Conservation (phyloP, 2,888 invertebrate genomes). For the Schizotus pectinicornis region DNA sequence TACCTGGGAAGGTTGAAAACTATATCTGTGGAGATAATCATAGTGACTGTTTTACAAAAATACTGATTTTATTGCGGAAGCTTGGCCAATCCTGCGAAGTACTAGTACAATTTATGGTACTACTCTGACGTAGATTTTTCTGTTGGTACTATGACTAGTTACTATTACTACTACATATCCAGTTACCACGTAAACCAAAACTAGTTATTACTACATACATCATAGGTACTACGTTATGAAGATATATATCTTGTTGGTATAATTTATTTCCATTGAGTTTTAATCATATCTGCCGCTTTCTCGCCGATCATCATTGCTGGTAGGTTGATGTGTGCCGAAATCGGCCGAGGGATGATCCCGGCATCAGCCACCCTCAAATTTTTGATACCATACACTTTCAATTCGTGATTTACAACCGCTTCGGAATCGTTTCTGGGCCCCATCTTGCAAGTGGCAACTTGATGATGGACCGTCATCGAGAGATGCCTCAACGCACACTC, state of each 20-base stretch:
- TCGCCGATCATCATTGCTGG: slow-evolving; percentile 61
- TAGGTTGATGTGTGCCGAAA: slow-evolving; percentile 61
- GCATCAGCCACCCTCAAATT: slow-evolving; percentile 61
- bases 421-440: slow-evolving; percentile 58
- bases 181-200: too few relatives aligned
- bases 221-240: neutral
- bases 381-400: slow-evolving; percentile 60
- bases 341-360: slow-evolving; percentile 61
- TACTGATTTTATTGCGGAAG: too few relatives aligned
- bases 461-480: slow-evolving; percentile 59
- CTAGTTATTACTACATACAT: too few relatives aligned
- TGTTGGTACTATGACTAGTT: too few relatives aligned
- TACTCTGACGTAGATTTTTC: neutral
- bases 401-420: slow-evolving; percentile 62
- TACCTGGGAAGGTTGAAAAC: too few relatives aligned
- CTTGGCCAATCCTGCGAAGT: too few relatives aligned
- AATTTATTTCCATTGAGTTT: neutral
- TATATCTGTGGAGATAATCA: too few relatives aligned
- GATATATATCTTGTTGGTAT: neutral
- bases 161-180: too few relatives aligned
- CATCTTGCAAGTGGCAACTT: slow-evolving; percentile 63
- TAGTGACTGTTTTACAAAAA: too few relatives aligned
- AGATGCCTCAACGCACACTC: slow-evolving; percentile 66
- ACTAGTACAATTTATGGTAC: neutral
- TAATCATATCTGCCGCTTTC: slow-evolving; percentile 7